phyloP scores from a whole-genome alignment of 2,888 invertebrate genomes.

The Ormia ochracea region DNA sequence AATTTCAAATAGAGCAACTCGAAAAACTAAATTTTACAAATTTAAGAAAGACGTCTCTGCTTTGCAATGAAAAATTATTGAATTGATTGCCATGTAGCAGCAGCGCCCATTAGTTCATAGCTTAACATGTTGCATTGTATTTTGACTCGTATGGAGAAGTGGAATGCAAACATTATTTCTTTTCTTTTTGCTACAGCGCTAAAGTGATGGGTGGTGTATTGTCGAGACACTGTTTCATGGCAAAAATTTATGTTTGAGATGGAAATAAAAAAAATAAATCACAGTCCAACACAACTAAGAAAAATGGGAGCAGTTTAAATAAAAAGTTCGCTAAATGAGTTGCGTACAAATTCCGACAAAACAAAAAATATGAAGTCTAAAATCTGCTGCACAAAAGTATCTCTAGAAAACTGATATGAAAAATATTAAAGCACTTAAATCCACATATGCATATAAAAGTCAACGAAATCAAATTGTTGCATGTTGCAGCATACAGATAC shows the following conservation, averaged over 20 bases:
- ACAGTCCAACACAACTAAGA: background rate
- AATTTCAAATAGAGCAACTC: too few species aligned
- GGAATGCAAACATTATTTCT: background rate
- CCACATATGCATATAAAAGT: background rate
- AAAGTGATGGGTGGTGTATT: slow-evolving; percentile 13
- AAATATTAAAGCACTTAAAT: background rate
- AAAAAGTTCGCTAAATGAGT: slow-evolving; percentile 17
- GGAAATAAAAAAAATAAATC: slow-evolving; percentile 6
- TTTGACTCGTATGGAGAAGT: background rate
- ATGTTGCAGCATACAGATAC: background rate
- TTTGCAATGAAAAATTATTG: background rate
- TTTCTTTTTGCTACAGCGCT: background rate
- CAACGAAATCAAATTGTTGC: background rate
- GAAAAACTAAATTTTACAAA: too few species aligned
- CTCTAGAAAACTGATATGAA: background rate
- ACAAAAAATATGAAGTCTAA: background rate
- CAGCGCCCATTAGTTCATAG: slow-evolving; percentile 3
- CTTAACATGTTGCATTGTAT: background rate
- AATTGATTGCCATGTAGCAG: background rate
- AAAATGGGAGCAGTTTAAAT: slow-evolving; percentile 44
- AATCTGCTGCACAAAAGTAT: background rate
- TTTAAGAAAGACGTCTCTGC: background rate
- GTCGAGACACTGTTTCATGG: background rate
- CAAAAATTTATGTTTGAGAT: background rate
- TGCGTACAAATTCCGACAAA: background rate